phyloP scores from a whole-genome alignment of 2,113 vertebrate genomes.

The Oncorhynchus masou region DNA sequence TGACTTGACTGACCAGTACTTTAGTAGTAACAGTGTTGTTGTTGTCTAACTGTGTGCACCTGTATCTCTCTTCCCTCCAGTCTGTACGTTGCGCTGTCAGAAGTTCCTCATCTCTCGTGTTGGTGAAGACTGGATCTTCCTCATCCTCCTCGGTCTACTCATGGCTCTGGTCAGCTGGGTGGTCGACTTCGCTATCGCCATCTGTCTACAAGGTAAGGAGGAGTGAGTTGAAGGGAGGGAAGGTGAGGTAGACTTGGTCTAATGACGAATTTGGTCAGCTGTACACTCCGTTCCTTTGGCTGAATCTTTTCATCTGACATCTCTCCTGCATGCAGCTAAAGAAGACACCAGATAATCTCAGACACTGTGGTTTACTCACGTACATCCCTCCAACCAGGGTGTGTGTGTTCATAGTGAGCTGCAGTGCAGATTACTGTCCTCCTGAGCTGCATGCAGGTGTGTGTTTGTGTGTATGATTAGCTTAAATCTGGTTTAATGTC shows the following conservation, averaged over 20 bases:
- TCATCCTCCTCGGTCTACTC: conserved; percentile 92
- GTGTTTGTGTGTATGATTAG: neutral
- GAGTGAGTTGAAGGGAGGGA: too few relatives aligned
- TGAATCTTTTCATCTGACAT: neutral
- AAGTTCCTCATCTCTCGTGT: conserved; percentile 93
- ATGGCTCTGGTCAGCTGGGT: conserved; percentile 98
- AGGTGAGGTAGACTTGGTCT: neutral
- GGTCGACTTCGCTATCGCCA: conserved; percentile 94
- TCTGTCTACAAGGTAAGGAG: conserved; percentile 89
- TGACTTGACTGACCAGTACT: neutral
- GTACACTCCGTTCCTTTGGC: neutral
- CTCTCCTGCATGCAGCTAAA: neutral
- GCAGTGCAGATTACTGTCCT: neutral
- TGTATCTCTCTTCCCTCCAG: conserved; percentile 60
- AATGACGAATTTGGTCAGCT: neutral
- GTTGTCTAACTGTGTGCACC: neutral
- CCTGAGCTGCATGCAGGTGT: conserved; percentile 1
- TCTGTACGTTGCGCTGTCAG: conserved; percentile 89
- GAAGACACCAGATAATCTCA: neutral
- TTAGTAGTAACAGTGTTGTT: neutral
- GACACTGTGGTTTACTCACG: too few relatives aligned
- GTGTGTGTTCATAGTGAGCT: neutral
- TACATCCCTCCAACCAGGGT: neutral
- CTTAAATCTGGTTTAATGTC: neutral
- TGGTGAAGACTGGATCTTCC: conserved; percentile 98